Evolutionary conservation across 2,113 vertebrate genomes (phyloP).

Genomic region (Puffinus mauretanicus): DNA sequence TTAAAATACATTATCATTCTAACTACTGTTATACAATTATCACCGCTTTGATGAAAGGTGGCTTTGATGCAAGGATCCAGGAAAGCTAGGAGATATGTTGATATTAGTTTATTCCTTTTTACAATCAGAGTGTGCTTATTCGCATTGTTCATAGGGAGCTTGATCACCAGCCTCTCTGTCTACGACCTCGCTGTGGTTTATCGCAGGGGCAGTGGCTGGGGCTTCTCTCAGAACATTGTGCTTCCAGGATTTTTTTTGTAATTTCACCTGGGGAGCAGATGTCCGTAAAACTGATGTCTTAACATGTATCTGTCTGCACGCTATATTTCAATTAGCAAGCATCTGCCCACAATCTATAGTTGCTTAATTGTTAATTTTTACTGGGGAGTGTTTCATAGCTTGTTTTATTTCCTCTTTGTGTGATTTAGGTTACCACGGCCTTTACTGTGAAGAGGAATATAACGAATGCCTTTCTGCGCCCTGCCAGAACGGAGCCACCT

Average conservation of each 20-base stretch:
- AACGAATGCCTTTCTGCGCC: constrained; percentile 94
- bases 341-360: background rate
- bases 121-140: background rate
- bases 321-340: background rate
- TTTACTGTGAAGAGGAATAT: constrained; percentile 96
- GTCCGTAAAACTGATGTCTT: background rate
- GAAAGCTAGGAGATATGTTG: rapidly evolving
- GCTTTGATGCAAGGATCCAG: background rate
- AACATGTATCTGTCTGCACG: background rate
- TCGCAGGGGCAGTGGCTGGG: background rate
- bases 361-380: background rate
- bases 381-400: background rate
- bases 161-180: background rate
- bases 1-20: background rate
- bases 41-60: background rate
- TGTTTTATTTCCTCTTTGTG: background rate
- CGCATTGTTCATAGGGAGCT: background rate
- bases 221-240: background rate
- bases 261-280: background rate
- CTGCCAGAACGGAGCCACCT: constrained; percentile 93
- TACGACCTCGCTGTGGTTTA: background rate
- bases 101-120: background rate
- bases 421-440: constrained; percentile 89
- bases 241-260: background rate
- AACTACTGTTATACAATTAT: background rate